Evolutionary conservation across 2,113 vertebrate species (phyloP), one percentile per base, ranked within the genome.

Genomic region (Xiphophorus hellerii): DNA sequence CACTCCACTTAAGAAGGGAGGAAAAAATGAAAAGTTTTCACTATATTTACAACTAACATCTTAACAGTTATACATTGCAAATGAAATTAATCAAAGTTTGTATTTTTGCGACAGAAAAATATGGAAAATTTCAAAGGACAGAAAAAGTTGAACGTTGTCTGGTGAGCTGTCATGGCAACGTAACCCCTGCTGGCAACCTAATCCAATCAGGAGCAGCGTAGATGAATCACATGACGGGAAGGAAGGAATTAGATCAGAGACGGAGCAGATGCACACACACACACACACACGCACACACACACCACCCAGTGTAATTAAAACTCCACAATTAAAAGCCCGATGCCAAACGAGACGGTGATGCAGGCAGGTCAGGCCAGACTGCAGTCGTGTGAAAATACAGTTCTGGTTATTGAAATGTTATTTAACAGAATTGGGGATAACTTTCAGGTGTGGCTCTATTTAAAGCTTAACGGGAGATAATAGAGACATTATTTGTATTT

Each of bases 141-240:
- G 2, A 9, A 37, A 37, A 37, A 37, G 35, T 37, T 37, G 35
- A 42, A 28, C 42, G 10, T 90, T 84, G 90, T 93, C 91, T 86
- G 84, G 90, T 95, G 94, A 95, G 94, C 93, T 89, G 94, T 42
- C 85, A 92, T 89, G 90, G 91, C 89, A 93, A 94, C 94, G 88
- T 94, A 91, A 92, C 90, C 92, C 89, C 92, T 89, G 82, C 93
- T 90, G 93, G 94, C 93, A 93, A 92, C 95, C 94, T 95, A 95
- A 96, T 96, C 92, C 71, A 93, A 95, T 96, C 94, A 94, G 88
- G 89, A 87, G 86, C 90, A 92, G 88, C 81, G 86, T 78, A 72
- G 71, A 90, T 88, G 86, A 87, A 89, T 92, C 95, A 94, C 90
- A 86, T 89, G 93, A 92, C 92, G 76, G 93, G 93, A 95, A 93